Conservation (phyloP, 2,113 vertebrate genomes). For the Potamarius usumacintae region DNA sequence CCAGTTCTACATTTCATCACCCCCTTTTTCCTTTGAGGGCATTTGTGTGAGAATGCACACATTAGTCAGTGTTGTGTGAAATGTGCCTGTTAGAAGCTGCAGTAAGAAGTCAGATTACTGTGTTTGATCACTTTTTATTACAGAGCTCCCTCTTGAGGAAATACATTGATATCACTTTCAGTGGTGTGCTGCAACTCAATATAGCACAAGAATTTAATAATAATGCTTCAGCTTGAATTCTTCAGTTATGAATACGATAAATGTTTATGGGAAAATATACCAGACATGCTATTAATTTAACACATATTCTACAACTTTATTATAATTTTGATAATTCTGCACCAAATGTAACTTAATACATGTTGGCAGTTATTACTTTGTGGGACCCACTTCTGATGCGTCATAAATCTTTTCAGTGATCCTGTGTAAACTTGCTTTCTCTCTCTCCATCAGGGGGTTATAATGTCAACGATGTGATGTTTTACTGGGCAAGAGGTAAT, state of each 20-base stretch:
- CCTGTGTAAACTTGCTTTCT: neutral
- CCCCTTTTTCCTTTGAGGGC: neutral
- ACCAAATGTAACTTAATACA: neutral
- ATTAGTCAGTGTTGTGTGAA: neutral
- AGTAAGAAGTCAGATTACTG: neutral
- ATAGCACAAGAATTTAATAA: neutral
- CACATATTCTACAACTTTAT: neutral
- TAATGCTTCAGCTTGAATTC: neutral
- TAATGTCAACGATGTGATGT: constrained; percentile 87
- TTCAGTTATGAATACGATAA: neutral
- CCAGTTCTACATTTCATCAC: neutral
- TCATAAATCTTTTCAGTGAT: neutral
- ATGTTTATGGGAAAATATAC: neutral
- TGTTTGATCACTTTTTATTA: constrained; percentile 26
- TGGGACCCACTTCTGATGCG: neutral
- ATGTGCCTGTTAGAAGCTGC: neutral
- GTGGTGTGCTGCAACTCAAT: no score
- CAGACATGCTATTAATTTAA: neutral
- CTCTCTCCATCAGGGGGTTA: constrained; percentile 79
- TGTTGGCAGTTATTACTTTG: neutral
- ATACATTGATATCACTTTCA: neutral
- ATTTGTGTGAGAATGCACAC: constrained; percentile 12
- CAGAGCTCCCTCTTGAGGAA: constrained; percentile 49
- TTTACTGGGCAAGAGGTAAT: constrained; percentile 90
- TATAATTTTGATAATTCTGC: neutral